Evolutionary conservation across 2,797 vertebrate genomes (phyloP).

Genomic region (Chelon auratus): DNA sequence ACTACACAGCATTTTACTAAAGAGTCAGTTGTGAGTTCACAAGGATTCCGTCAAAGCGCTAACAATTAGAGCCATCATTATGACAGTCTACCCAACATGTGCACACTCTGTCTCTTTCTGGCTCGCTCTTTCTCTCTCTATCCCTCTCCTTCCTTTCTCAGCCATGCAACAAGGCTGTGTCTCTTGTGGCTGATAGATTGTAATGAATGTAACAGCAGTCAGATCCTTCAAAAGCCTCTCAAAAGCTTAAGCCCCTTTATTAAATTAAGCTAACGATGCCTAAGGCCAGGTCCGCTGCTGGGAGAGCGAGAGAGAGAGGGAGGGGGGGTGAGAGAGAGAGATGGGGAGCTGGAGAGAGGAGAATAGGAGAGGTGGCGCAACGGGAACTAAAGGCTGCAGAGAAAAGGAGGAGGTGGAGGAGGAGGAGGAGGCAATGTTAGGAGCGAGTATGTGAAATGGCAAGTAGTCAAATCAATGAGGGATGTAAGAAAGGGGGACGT

Average conservation of each 20-base stretch:
- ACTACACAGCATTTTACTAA: slow-evolving; percentile 12
- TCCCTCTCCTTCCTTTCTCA: slow-evolving; percentile 54
- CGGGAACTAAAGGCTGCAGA: slow-evolving; percentile 57
- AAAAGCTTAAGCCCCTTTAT: slow-evolving; percentile 88
- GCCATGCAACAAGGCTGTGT: slow-evolving; percentile 79
- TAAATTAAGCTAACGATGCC: slow-evolving; percentile 87
- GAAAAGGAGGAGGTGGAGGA: slow-evolving; percentile 48
- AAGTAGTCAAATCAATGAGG: slow-evolving; percentile 65
- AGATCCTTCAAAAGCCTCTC: slow-evolving; percentile 87
- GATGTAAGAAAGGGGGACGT: slow-evolving; percentile 33
- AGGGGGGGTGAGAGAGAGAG: slow-evolving; percentile 14
- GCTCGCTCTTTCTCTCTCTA: slow-evolving; percentile 3
- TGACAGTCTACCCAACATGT: slow-evolving; percentile 15
- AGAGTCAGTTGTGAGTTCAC: slow-evolving; percentile 30
- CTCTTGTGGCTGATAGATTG: slow-evolving; percentile 87
- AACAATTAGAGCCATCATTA: slow-evolving; percentile 58
- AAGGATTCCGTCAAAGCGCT: slow-evolving; percentile 38
- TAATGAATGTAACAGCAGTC: slow-evolving; percentile 88
- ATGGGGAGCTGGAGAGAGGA: slow-evolving; percentile 27
- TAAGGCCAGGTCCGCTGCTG: slow-evolving; percentile 81
- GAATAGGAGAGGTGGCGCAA: slow-evolving; percentile 48
- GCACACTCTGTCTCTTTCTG: neutral
- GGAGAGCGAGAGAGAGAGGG: slow-evolving; percentile 43
- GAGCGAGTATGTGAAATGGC: slow-evolving; percentile 60
- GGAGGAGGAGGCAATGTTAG: slow-evolving; percentile 37